Evolutionary conservation across 2,113 vertebrate species (phyloP).

Genomic region (Pteronura brasiliensis): DNA sequence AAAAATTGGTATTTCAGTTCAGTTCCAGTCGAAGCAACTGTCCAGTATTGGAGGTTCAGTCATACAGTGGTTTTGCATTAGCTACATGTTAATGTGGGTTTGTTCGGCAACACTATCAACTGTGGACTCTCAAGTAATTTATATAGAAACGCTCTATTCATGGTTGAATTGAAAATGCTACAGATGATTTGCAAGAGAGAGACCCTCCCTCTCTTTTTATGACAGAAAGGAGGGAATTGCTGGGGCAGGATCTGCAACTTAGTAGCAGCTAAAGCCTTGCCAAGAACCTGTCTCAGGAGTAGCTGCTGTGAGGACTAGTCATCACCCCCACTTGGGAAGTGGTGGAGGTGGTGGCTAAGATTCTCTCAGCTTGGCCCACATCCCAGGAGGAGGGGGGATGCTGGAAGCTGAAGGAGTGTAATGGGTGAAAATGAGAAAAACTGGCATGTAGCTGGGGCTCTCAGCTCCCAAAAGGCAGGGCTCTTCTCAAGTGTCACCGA

Average conservation of each 20-base stretch:
- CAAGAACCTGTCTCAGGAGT: not conserved
- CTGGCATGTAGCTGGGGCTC: not conserved
- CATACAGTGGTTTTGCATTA: slow-evolving; percentile 36
- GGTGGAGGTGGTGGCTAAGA: not conserved
- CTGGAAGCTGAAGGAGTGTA: slow-evolving; percentile 14
- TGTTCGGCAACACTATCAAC: not conserved
- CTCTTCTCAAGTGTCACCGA: slow-evolving; percentile 49
- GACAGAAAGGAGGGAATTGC: not conserved
- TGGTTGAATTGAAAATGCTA: not conserved
- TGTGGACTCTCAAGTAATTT: not conserved
- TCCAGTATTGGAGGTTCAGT: not conserved
- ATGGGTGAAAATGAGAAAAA: slow-evolving; percentile 3
- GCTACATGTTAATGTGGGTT: not conserved
- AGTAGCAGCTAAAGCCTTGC: slow-evolving; percentile 4
- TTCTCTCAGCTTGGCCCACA: not conserved
- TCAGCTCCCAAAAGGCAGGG: not conserved
- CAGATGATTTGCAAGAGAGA: not conserved
- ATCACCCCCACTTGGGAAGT: not conserved
- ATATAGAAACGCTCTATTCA: not conserved
- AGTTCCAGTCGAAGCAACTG: slow-evolving; percentile 11
- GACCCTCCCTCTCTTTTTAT: not conserved
- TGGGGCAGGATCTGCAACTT: not conserved
- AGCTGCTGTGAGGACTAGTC: not conserved
- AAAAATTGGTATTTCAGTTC: slow-evolving; percentile 12
- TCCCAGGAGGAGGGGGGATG: slow-evolving; percentile 34